phyloP scores from a whole-genome alignment of 2,888 invertebrate species.

The Listrodromus nycthemerus region DNA sequence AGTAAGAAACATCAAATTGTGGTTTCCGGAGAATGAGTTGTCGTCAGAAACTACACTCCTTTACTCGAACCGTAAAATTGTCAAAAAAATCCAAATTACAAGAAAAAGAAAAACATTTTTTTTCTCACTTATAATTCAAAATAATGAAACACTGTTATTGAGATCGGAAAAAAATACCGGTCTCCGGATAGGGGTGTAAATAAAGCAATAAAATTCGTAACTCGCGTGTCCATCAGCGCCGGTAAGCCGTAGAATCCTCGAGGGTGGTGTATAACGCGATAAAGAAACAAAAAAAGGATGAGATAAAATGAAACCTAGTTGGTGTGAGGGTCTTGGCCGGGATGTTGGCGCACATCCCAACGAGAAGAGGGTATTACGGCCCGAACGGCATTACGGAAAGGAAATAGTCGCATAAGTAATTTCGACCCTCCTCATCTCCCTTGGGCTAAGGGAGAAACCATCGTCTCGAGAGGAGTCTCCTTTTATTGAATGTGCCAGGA shows the following conservation, averaged over 20 bases:
- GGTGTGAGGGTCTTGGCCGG: constrained; percentile 40
- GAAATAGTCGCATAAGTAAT: constrained; percentile 71
- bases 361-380: constrained; percentile 47
- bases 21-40: no score
- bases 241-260: constrained; percentile 33
- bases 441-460: constrained; percentile 53
- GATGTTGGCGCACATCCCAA: constrained; percentile 47
- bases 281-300: constrained; percentile 21
- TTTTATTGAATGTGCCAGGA: constrained; percentile 66
- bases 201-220: not conserved
- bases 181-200: not conserved
- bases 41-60: no score
- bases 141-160: not conserved
- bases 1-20: no score
- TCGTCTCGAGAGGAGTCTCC: constrained; percentile 65
- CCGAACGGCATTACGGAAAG: constrained; percentile 61
- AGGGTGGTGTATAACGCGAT: constrained; percentile 53
- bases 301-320: constrained; percentile 9
- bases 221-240: constrained; percentile 31
- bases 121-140: not conserved
- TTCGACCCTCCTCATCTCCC: constrained; percentile 50
- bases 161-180: not conserved
- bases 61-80: not conserved
- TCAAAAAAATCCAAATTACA: not conserved
- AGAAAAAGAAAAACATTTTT: not conserved